A percentile compares a stretch with the other conserved stretches of the same genome.
phyloP scores from a whole-genome alignment of 2,797 vertebrate species.

The Chaetophractus vellerosus region DNA sequence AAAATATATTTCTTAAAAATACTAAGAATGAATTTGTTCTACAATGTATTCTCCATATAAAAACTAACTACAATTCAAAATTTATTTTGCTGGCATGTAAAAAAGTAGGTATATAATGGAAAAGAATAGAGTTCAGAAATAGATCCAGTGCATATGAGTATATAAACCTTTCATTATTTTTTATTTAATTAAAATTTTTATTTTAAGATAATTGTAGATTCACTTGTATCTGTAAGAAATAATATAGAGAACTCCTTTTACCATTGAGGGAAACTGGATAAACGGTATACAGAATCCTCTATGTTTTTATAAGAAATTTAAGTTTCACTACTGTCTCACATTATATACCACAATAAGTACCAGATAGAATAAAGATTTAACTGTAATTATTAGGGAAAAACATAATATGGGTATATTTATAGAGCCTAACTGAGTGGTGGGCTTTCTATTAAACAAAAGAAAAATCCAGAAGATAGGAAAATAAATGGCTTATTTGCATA shows the following conservation, averaged over 20 bases:
- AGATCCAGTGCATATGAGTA: background rate
- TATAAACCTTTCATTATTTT: background rate
- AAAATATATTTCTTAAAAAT: too few relatives aligned
- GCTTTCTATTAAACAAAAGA: background rate
- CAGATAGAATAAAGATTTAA: background rate
- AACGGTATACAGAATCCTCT: background rate
- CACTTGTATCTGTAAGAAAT: background rate
- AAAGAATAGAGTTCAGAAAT: background rate
- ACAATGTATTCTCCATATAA: background rate
- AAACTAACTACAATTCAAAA: background rate
- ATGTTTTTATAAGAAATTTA: background rate
- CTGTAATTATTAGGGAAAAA: background rate
- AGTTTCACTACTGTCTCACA: background rate
- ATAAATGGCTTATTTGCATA: background rate
- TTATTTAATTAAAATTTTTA: background rate
- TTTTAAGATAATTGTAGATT: background rate
- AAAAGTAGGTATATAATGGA: background rate
- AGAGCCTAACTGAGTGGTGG: too few relatives aligned
- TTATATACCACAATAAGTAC: background rate
- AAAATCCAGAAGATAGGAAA: background rate
- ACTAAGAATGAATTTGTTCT: too few relatives aligned
- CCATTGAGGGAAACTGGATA: background rate
- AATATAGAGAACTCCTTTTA: background rate
- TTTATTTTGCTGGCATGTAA: too few relatives aligned
- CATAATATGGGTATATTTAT: background rate